phyloP scores from a whole-genome alignment of 2,888 invertebrate genomes.

The Apomyelois bistriatella region DNA sequence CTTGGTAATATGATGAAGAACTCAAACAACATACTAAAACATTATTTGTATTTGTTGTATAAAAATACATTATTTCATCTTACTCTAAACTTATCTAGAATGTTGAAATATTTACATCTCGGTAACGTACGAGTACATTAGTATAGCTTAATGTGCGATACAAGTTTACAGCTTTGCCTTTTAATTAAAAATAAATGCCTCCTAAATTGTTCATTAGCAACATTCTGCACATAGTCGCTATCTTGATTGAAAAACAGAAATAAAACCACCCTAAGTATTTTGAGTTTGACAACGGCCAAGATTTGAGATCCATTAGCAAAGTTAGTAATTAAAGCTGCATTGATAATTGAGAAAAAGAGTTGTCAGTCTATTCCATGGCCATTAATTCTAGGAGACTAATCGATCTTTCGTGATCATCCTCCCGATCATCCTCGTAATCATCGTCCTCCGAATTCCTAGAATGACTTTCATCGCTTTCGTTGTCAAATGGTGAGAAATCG shows the following conservation, averaged over 20 bases:
- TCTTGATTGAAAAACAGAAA: neutral
- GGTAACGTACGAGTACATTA: slow-evolving; percentile 35
- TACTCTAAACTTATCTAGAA: slow-evolving; percentile 56
- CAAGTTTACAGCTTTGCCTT: slow-evolving; percentile 23
- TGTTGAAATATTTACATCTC: slow-evolving; percentile 67
- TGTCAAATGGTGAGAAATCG: slow-evolving; percentile 33
- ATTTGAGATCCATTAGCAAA: slow-evolving; percentile 32
- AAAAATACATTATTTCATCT: slow-evolving; percentile 52
- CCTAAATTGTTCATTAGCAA: slow-evolving; percentile 37
- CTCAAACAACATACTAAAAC: slow-evolving; percentile 23
- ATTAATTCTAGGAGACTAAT: slow-evolving; percentile 65
- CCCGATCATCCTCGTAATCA: slow-evolving; percentile 38
- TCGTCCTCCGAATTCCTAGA: slow-evolving; percentile 30
- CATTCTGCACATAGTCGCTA: slow-evolving; percentile 16
- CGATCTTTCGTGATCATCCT: slow-evolving; percentile 45
- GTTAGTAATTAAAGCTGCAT: slow-evolving; percentile 34
- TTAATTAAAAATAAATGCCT: slow-evolving; percentile 48
- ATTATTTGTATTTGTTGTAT: slow-evolving; percentile 38
- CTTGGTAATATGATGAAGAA: no score
- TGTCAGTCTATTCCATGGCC: slow-evolving; percentile 69
- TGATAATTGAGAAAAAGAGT: slow-evolving; percentile 30
- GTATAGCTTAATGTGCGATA: slow-evolving; percentile 24
- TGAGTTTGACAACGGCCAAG: slow-evolving; percentile 18
- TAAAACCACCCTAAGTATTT: neutral
- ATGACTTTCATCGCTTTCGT: slow-evolving; percentile 32